These are phyloP conservation scores for Macrophya annulata DNA, from an alignment of 2,888 invertebrate genomes.

Conservation along the genomic window DNA sequence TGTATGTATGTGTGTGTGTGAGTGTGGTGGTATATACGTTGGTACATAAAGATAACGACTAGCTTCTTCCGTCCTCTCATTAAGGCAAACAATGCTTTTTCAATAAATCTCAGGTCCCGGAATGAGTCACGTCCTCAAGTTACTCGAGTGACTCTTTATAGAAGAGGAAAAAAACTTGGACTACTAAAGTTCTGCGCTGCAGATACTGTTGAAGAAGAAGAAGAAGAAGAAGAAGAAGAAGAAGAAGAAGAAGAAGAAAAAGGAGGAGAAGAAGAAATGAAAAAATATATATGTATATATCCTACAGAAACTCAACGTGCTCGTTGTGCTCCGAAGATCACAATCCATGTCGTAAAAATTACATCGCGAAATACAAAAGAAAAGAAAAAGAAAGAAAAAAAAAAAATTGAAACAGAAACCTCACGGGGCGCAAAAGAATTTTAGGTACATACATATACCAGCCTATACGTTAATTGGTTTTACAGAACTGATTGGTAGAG, in stretches of 20 bases:
- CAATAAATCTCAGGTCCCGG: conserved; percentile 46
- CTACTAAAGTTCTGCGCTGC: conserved; percentile 43
- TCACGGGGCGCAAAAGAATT: background rate
- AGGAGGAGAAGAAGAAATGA: background rate
- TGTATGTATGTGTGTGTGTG: too few relatives aligned
- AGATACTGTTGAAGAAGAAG: background rate
- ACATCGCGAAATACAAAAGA: background rate
- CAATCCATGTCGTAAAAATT: background rate
- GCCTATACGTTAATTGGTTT: background rate
- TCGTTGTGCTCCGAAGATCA: conserved; percentile 4
- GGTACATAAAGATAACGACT: conserved; percentile 22
- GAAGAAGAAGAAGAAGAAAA: background rate
- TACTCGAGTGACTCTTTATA: conserved; percentile 29
- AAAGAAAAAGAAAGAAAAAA: too few relatives aligned
- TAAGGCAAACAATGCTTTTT: conserved; percentile 69
- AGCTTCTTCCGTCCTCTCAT: conserved; percentile 61
- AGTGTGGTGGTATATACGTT: background rate
- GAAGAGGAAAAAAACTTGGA: background rate
- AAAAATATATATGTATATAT: background rate
- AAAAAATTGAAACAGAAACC: background rate
- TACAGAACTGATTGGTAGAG: background rate
- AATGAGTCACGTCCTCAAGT: conserved; percentile 35
- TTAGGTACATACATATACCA: too few relatives aligned
- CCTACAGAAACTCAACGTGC: conserved; percentile 10
- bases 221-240: conserved; percentile 1